phyloP scores from a whole-genome alignment of 2,888 invertebrate genomes.

The Penaeus monodon region DNA sequence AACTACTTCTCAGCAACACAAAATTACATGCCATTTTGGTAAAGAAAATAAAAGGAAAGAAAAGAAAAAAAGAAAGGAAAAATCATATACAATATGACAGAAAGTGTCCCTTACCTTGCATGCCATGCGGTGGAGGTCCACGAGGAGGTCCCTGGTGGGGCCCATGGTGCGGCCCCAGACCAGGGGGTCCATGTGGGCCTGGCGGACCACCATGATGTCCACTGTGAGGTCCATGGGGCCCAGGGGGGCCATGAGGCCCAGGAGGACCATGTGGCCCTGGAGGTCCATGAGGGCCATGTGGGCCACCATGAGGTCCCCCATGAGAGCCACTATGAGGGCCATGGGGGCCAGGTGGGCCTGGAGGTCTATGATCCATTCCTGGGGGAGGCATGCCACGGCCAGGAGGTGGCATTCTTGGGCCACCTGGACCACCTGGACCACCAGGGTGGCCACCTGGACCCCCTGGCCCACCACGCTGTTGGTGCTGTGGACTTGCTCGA shows the following conservation, averaged over 20 bases:
- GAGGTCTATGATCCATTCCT: slow-evolving; percentile 69
- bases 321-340: slow-evolving; percentile 70
- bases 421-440: slow-evolving; percentile 60
- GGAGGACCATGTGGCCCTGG: slow-evolving; percentile 70
- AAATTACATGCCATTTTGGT: too few relatives aligned
- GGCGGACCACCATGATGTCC: slow-evolving; percentile 69
- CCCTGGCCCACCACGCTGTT: slow-evolving; percentile 65
- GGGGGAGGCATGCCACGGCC: slow-evolving; percentile 70
- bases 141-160: slow-evolving; percentile 49
- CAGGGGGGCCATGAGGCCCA: slow-evolving; percentile 76
- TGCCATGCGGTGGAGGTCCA: slow-evolving; percentile 72
- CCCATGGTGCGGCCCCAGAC: slow-evolving; percentile 73
- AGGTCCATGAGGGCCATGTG: slow-evolving; percentile 71
- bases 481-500: slow-evolving; percentile 78
- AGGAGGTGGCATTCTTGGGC: slow-evolving; percentile 66
- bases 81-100: slow-evolving; percentile 4
- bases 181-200: slow-evolving; percentile 69
- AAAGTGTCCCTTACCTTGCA: slow-evolving; percentile 48
- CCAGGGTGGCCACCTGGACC: slow-evolving; percentile 65
- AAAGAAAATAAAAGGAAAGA: too few relatives aligned
- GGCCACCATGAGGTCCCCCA: slow-evolving; percentile 72
- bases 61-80: slow-evolving; percentile 30
- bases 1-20: too few relatives aligned
- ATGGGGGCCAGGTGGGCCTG: slow-evolving; percentile 68
- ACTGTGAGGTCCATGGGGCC: slow-evolving; percentile 73